Evolutionary conservation across 2,113 vertebrate genomes (phyloP), one percentile per base, ranked within the genome.

Genomic region (Phaethon lepturus): DNA sequence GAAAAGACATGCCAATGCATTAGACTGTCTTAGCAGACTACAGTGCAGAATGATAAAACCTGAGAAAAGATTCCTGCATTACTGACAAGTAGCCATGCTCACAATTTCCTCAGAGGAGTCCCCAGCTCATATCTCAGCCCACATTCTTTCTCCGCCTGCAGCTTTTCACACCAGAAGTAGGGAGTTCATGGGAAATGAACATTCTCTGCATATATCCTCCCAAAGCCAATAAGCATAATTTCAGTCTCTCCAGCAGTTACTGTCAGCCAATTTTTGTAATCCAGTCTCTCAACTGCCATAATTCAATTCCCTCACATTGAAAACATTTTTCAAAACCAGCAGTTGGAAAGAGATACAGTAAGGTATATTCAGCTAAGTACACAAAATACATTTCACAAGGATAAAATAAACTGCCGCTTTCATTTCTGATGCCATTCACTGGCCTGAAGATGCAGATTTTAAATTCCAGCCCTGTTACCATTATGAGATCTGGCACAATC

Each of bases 161-260:
- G 82, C 29, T 79, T 40, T 84, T 55, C 5, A 1, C 75, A 86
- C 42, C 83, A 89, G 60, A 22, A 73, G 45, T 1, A 35, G 74
- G 69, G 85, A 92, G 52, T 73, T 25, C 52, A 77, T 44, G 83
- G 88, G 79, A 68, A 93, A 76, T 55, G 62, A 38, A 38, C 52
- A 86, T 92, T 71, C 80, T 45, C 74, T 76, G 78, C 58, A 64
- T 58, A 91, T 20, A 38, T 31, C 40, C 62, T 95, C 76, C 88
- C 93, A 92, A 86, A 87, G 93, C 50, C 92, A 90, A 71, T 66
- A 53, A 96, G 31, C 62, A 74, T 90, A 85, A 73, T 95, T 95
- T 74, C 93, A 84, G 45, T 25, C 90, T 78, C 84, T 79, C 89
- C 81, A 93, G 76, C 10, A 29, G 45, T 86, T 56, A 40, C 74